Base-by-base conservation (phyloP, 2,888 invertebrate species). In the Terebella lapidaria region DNA sequence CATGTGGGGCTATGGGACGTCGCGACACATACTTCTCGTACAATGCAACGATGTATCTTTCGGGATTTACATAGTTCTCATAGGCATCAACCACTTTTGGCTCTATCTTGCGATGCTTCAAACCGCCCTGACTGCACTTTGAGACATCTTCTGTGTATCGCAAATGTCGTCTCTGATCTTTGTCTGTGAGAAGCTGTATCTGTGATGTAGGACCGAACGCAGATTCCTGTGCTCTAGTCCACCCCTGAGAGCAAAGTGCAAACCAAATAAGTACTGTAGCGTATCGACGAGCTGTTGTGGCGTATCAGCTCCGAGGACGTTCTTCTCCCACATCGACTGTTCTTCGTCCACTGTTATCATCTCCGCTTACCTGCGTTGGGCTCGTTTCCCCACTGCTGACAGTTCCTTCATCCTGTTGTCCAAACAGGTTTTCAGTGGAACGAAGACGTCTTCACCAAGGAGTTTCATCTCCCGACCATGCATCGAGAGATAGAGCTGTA, bases 181-280 rank as follows among this genome's bases (percentile, higher is more conserved):
- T 18, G 18, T 35, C 35, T 35, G 35, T 35, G 35, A 35, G 35
- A 10, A 35, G 18, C 18, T 10, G 18, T 15, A 35, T 35, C 35
- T 35, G 35, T 15, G 35, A 35, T 10, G 10, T 35, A 15, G 18
- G n/a, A n/a, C n/a, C n/a, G 10, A 35, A 18, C 10, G 22, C 27
- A 53, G 53, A 26, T 53, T 53, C 27, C 27, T 25, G 26, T 53
- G 53, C 27, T 53, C 53, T 26, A 25, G 53, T 5, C 53, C 53
- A 10, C 25, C 53, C 24, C 53, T 53, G 10, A 53, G 27, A 5
- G 53, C 53, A 26, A 53, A 53, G 10, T 53, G 10, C 15, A 53
- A 26, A 3, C 53, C 53, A 10, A 53, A 53, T 27, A 53, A 10
- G 20, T 53, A 53, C 24, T 25, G 10, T 20, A 53, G 10, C 25